A percentile compares a stretch with the other conserved stretches of the same genome.
Conservation (phyloP, 2,888 invertebrate species). For the Nemoura dubitans region DNA sequence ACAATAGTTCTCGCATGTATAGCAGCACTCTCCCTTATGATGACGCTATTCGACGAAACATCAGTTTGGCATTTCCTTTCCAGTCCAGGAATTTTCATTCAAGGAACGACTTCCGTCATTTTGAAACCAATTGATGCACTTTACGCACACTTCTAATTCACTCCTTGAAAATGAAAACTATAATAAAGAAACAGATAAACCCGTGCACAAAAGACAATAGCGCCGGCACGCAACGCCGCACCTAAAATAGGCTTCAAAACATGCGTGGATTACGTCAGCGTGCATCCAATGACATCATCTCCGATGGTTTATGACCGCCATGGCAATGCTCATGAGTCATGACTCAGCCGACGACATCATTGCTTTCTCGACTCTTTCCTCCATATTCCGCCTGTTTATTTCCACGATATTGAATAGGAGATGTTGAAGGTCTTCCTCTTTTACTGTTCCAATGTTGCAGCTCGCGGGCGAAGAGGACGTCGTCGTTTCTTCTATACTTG, state of each 20-base stretch:
- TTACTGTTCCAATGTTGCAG: not conserved
- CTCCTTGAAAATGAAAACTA: not conserved
- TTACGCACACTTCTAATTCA: not conserved
- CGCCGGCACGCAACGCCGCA: not conserved
- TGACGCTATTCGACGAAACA: not conserved
- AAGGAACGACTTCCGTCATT: not conserved
- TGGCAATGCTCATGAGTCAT: not conserved
- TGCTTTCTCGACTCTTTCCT: not conserved
- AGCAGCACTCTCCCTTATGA: too few relatives aligned
- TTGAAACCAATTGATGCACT: not conserved
- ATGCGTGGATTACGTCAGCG: not conserved
- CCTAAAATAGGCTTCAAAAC: not conserved
- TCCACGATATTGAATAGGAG: not conserved
- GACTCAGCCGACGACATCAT: not conserved
- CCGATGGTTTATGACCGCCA: not conserved
- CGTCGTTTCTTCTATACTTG: too few relatives aligned
- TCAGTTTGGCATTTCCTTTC: not conserved
- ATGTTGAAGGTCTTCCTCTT: not conserved
- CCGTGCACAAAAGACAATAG: not conserved
- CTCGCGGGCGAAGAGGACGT: not conserved
- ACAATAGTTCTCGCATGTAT: too few relatives aligned
- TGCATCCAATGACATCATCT: slow-evolving; percentile 3
- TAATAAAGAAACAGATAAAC: not conserved
- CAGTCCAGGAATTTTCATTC: not conserved
- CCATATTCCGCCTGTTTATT: not conserved